Percentiles rank a stretch among this genome's conserved stretches.
These are phyloP conservation scores for Mesocentrotus franciscanus DNA, from an alignment of 53 echinoderm and acorn worm species.

Conservation along the genomic window DNA sequence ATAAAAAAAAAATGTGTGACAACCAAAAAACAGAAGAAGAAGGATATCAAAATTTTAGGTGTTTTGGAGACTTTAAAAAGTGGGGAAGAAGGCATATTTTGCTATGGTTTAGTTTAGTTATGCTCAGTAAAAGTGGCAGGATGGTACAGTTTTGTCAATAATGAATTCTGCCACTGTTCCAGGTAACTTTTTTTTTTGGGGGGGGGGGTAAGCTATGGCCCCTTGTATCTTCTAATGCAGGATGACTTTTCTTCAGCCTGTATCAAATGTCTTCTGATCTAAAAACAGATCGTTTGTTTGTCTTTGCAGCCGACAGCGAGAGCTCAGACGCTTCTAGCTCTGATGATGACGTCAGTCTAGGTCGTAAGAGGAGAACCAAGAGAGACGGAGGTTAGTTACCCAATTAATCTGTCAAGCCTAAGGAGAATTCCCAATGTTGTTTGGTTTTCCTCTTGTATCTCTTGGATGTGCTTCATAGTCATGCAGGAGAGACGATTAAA, in stretches of 20 bases:
- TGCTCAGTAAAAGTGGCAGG: no score
- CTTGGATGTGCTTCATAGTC: neutral
- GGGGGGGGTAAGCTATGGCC: neutral
- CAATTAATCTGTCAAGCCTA: neutral
- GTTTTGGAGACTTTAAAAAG: no score
- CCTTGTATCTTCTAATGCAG: neutral
- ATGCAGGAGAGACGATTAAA: neutral
- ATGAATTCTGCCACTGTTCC: no score
- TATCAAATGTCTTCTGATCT: neutral
- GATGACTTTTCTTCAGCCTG: neutral
- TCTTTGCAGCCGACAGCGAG: slow-evolving; percentile 79
- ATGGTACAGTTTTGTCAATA: no score
- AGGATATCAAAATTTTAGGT: no score
- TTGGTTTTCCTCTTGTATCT: neutral
- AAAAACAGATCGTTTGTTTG: neutral
- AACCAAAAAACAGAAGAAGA: no score
- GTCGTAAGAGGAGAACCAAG: slow-evolving; percentile 71
- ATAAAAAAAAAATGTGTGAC: no score
- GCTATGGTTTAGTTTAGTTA: no score
- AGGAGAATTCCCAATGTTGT: neutral
- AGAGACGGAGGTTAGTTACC: slow-evolving; percentile 59
- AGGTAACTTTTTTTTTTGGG: neutral
- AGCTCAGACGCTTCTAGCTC: slow-evolving; percentile 96
- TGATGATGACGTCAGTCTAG: slow-evolving; percentile 94
- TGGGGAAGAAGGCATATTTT: no score